A percentile compares a stretch with the other conserved stretches of the same genome.
These are phyloP conservation scores for Emydoidea blandingii DNA, from an alignment of 2,797 vertebrate genomes.

Conservation along the genomic window DNA sequence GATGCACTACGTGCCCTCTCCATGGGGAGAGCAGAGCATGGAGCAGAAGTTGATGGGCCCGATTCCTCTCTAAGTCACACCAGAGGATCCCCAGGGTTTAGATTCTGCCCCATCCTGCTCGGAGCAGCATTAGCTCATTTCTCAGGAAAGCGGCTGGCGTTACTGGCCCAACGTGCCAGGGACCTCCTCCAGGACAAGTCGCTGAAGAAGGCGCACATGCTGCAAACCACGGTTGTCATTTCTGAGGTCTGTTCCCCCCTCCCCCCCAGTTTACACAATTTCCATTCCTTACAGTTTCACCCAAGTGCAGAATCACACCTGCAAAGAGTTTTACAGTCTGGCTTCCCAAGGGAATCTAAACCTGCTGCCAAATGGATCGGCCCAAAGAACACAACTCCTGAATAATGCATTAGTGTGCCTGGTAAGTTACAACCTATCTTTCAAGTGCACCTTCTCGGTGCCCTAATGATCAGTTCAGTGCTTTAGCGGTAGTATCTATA, in stretches of 20 bases:
- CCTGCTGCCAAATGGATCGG: constrained; percentile 67
- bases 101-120: not conserved
- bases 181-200: not conserved
- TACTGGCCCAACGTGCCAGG: not conserved
- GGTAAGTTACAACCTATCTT: constrained; percentile 53
- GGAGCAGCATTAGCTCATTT: not conserved
- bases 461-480: not conserved
- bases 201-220: not conserved
- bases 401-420: constrained; percentile 57
- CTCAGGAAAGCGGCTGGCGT: not conserved
- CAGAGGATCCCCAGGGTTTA: too few species aligned
- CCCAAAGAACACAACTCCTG: constrained; percentile 41
- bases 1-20: not conserved
- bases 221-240: fast-evolving
- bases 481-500: not conserved
- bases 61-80: not conserved
- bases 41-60: not conserved
- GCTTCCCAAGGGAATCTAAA: constrained; percentile 64
- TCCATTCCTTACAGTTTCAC: constrained; percentile 30
- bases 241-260: not conserved
- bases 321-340: constrained; percentile 33
- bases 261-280: fast-evolving
- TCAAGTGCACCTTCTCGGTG: not conserved
- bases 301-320: not conserved
- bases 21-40: not conserved